A percentile compares a stretch with the other conserved stretches of the same genome.
Evolutionary conservation across 1,140 invertebrate species (phyloP).

Genomic region (Caenorhabditis latens): DNA sequence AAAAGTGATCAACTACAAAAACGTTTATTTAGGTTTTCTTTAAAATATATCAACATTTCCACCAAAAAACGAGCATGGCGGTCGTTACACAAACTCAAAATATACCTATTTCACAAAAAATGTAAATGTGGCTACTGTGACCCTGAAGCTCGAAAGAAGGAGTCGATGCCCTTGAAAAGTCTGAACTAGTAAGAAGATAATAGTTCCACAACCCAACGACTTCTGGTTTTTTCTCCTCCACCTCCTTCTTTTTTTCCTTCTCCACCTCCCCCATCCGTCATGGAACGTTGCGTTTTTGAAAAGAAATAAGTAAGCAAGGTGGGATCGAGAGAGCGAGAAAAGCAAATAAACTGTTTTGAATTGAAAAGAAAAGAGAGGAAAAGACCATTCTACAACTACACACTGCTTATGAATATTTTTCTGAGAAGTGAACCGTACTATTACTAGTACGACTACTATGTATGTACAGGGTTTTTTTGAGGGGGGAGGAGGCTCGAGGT

Average conservation of each 20-base stretch:
- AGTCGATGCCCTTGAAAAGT: not conserved
- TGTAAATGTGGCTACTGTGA: not conserved
- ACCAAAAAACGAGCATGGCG: too few relatives aligned
- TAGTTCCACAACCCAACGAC: not conserved
- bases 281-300: slow-evolving; percentile 28
- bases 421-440: slow-evolving; percentile 8
- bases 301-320: not conserved
- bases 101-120: not conserved
- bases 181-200: not conserved
- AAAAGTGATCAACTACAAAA: too few relatives aligned
- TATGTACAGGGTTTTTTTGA: not conserved
- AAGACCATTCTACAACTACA: too few relatives aligned
- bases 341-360: too few relatives aligned
- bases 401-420: too few relatives aligned
- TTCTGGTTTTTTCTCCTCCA: slow-evolving; percentile 1
- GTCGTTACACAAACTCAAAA: not conserved
- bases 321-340: not conserved
- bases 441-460: not conserved
- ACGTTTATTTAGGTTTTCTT: too few relatives aligned
- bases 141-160: not conserved
- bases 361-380: too few relatives aligned
- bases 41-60: too few relatives aligned
- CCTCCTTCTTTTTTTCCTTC: too few relatives aligned
- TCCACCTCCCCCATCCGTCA: not conserved
- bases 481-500: not conserved